Percentiles rank a stretch among this genome's conserved stretches.
Conservation (phyloP, 2,797 vertebrate species). For the Salarias fasciatus region DNA sequence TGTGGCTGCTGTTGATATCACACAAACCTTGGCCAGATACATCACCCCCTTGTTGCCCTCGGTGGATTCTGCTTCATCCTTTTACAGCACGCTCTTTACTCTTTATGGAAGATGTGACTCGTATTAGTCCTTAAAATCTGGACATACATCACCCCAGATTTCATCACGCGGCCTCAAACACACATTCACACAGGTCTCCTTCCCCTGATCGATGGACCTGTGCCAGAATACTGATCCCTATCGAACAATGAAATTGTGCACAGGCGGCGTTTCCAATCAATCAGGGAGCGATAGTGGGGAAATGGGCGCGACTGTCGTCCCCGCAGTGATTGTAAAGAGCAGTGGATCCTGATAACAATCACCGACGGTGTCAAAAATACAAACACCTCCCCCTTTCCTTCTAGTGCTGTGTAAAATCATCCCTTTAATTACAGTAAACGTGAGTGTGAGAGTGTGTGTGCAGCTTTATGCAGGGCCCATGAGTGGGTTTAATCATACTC, state of each 20-base stretch:
- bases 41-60: conserved; percentile 14
- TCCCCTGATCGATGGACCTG: conserved; percentile 61
- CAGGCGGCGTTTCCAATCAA: conserved; percentile 74
- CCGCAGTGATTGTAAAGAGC: conserved; percentile 66
- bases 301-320: conserved; percentile 48
- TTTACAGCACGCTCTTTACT: conserved; percentile 16
- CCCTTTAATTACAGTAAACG: conserved; percentile 75
- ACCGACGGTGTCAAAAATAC: conserved; percentile 72
- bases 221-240: conserved; percentile 74
- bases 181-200: conserved; percentile 37
- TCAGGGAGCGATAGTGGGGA: conserved; percentile 54
- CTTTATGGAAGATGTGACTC: conserved; percentile 33
- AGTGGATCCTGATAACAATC: conserved; percentile 72
- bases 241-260: conserved; percentile 74
- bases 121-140: conserved; percentile 43
- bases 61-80: conserved; percentile 5
- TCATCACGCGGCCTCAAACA: conserved; percentile 41
- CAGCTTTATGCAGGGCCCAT: conserved; percentile 40
- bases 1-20: conserved; percentile 46
- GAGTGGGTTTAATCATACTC: conserved; percentile 71
- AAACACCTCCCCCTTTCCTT: conserved; percentile 41
- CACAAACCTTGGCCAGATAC: conserved; percentile 25
- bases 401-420: conserved; percentile 63
- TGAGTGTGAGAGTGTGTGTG: conserved; percentile 43
- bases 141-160: conserved; percentile 49